Base-by-base conservation (phyloP, 1,140 invertebrate species). In the Ooceraea biroi region DNA sequence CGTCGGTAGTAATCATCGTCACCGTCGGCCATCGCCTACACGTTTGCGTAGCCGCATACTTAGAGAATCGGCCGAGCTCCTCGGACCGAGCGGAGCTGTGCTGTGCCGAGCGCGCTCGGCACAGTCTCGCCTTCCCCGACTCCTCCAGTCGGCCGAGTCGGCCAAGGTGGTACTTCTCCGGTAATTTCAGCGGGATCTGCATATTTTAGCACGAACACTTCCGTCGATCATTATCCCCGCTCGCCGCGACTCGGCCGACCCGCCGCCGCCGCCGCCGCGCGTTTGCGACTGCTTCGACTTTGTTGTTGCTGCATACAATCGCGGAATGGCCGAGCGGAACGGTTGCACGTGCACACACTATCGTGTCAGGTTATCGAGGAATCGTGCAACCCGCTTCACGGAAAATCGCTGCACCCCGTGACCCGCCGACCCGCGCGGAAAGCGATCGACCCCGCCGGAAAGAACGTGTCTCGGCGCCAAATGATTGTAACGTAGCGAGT, bases 121-220 rank as follows among this genome's bases (percentile, higher is more conserved):
- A 74, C 82, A 44, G 63, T 76, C 68, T 41, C 78, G 55, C 25
- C 66, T 73, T 55, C 55, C 52, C 55, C 57, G 61, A 25, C n/a
- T n/a, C 27, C 17, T 41, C 57, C 41, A 71, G 27, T 52, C 82
- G 85, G 48, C 68, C 76, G 69, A 52, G 65, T 57, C 82, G 58
- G 58, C 73, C 88, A 7, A 85, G 84, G 89, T 91, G 91, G 88
- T 90, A 88, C 88, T 91, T 88, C 88, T 86, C 84, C 88, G 77
- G 93, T 92, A 94, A 93, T 94, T 89, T 94, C 92, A 93, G 86
- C 87, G 78, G 91, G 92, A 94, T 94, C 93, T 94, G 93, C 93
- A 94, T 94, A 94, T 94, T 94, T 94, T 94, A 93, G 91, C 93
- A 94, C 93, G 93, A 93, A 93, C 92, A 93, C 93, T 94, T 94